phyloP scores from a whole-genome alignment of 2,888 invertebrate species.

The Fragum whitleyi region DNA sequence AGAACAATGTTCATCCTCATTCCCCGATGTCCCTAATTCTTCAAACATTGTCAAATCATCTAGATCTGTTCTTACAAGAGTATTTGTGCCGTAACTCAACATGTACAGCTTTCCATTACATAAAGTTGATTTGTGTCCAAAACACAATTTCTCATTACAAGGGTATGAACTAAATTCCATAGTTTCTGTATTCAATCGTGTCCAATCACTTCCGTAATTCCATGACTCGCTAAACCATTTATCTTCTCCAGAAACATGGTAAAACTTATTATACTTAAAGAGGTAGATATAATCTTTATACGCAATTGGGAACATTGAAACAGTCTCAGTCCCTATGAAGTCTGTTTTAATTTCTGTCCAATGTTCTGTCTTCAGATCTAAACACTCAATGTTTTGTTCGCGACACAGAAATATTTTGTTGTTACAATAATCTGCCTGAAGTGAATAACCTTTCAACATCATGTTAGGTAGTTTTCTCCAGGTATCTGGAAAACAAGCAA shows the following conservation, averaged over 20 bases:
- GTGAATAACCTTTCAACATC: conserved; percentile 31
- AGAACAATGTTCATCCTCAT: conserved; percentile 26
- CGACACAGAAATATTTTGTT: conserved; percentile 40
- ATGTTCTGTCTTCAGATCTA: conserved; percentile 26
- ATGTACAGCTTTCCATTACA: conserved; percentile 31
- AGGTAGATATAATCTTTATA: conserved; percentile 38
- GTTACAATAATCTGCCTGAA: conserved; percentile 26
- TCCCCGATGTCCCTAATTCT: conserved; percentile 19
- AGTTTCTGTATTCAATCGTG: background rate
- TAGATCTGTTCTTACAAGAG: conserved; percentile 24
- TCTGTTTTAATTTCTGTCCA: conserved; percentile 29
- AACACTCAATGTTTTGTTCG: conserved; percentile 12
- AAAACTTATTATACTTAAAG: conserved; percentile 13
- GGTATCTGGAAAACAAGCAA: conserved; percentile 41
- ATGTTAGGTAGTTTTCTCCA: conserved; percentile 45
- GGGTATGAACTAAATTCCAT: conserved; percentile 8
- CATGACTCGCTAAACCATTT: conserved; percentile 4
- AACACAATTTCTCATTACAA: conserved; percentile 18
- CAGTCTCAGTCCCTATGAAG: background rate
- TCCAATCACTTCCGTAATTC: conserved; percentile 12
- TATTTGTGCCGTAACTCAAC: conserved; percentile 12
- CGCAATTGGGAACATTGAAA: conserved; percentile 22
- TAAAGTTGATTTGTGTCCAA: conserved; percentile 23
- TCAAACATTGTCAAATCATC: conserved; percentile 18
- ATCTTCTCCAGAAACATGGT: conserved; percentile 2